Evolutionary conservation across 2,888 invertebrate species (phyloP), one percentile per base, ranked within the genome.

Genomic region (Ligdia adustata): DNA sequence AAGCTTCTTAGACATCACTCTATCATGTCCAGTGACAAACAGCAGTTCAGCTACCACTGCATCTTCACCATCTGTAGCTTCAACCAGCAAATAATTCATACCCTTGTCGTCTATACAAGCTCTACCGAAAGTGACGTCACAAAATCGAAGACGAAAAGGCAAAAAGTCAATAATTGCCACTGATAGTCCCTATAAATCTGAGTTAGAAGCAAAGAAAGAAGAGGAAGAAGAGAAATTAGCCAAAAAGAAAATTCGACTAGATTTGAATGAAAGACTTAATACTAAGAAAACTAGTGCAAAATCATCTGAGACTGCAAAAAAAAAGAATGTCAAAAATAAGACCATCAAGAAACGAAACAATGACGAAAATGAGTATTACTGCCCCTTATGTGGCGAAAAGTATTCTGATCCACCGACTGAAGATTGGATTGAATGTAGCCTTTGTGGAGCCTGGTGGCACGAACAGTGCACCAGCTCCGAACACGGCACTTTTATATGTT

Each of bases 361-460:
- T 20, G 29, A 27, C 27, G 27, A 12, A 12, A 27, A 27, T 16
- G 41, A 46, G 18, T 32, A 34, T 42, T 42, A 33, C 33, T 52
- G 51, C 20, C 31, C 35, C 16, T 29, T 41, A 16, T 41, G 41
- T 32, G 14, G 24, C 13, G 47, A 47, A 34, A 51, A 44, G 11
- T 55, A 51, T 42, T 5, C 14, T 29, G 26, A 47, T 38, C 51
- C 45, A 39, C 45, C 51, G 15, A 42, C 18, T 29, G 45, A 55
- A 39, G 48, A 51, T 27, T 55, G 52, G 52, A 49, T 49, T 27
- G 13, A 46, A 49, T 49, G 52, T 41, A 37, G 29, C 40, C n/a
- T 43, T 28, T 54, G 45, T 41, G 18, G 29, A 26, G 15, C 29
- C 20, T 49, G 49, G 43, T 49, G 32, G 29, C 29, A 47, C 35